Evolutionary conservation across 1,140 invertebrate genomes (phyloP), one percentile per base, ranked within the genome.

Genomic region (Anadara kagoshimensis): DNA sequence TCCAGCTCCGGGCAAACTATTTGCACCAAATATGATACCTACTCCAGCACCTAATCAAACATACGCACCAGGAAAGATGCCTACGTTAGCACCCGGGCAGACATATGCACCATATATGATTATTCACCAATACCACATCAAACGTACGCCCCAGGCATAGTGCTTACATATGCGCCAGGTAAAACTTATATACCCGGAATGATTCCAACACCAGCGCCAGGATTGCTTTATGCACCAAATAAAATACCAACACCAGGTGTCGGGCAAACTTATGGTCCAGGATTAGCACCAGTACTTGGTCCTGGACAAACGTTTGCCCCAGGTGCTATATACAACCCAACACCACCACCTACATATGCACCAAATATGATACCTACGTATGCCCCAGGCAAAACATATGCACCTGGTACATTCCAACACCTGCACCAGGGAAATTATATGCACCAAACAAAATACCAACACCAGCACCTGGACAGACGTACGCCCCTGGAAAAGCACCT

Each of bases 381-480:
- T 54, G 62, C 69, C 20, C 69, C 73, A 36, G 64, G 68, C 8
- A 54, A 70, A 16, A 83, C 81, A 51, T 73, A 57, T 65, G 71
- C 71, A 29, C 75, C 79, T 20, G 56, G 54, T 26, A 57, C 2
- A 43, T 68, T 20, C 62, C 64, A 51, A 53, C 82, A 26, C 78
- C 78, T 53, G 78, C 66, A 24, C 78, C 77, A 49, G 82, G 82
- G 45, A 54, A 63, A 14, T 79, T 78, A 12, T 80, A 80, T 71
- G 69, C 76, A 45, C 81, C 78, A 54, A 68, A 26, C n/a, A 74
- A 70, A 22, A 71, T 71, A 24, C 68, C 76, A 69, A 75, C 69
- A 22, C 72, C 71, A 43, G 67, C 66, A 10, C 79, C 81, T 43
- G 76, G 74, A 10, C 67, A 69, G n/a, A 81, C 79, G n/a, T 62